Conservation (phyloP, 30 jellyfish, hydroid and myxozoan species). For the Pelagia noctiluca region DNA sequence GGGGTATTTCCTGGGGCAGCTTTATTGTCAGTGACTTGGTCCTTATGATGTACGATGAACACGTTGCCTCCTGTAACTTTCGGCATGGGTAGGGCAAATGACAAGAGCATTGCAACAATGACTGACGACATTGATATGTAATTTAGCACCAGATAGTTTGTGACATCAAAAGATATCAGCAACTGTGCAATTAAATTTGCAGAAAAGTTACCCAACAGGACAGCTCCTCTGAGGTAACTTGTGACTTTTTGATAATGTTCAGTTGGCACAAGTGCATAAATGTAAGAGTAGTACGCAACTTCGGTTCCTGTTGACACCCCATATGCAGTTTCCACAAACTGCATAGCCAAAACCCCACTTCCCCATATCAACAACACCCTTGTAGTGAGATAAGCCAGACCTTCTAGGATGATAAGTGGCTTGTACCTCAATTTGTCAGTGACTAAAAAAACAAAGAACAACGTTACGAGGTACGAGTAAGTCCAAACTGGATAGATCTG, state of each 20-base stretch:
- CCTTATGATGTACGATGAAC: not conserved
- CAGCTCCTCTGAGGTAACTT: conserved; percentile 79
- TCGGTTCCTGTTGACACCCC: conserved; percentile 92
- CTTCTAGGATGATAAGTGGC: conserved; percentile 75
- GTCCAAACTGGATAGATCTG: conserved; percentile 89
- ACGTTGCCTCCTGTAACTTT: conserved; percentile 44
- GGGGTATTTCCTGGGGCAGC: not conserved
- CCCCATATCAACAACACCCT: conserved; percentile 84
- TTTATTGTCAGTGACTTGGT: not conserved
- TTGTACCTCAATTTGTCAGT: conserved; percentile 82
- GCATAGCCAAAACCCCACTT: conserved; percentile 86
- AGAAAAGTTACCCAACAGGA: conserved; percentile 72
- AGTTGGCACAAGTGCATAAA: conserved; percentile 84
- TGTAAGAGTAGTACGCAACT: conserved; percentile 85
- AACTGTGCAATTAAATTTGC: conserved; percentile 86
- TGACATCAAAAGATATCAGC: conserved; percentile 68
- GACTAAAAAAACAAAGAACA: conserved; percentile 72
- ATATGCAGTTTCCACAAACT: conserved; percentile 84
- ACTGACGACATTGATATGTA: conserved; percentile 81
- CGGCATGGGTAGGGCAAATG: conserved; percentile 89
- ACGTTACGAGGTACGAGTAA: conserved; percentile 71
- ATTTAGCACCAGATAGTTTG: conserved; percentile 76
- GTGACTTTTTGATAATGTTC: conserved; percentile 80
- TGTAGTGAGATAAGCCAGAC: conserved; percentile 82
- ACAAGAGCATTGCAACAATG: conserved; percentile 58